A percentile compares a stretch with the other conserved stretches of the same genome.
phyloP scores from a whole-genome alignment of 2,113 vertebrate genomes.

The Sclerurus mexicanus region DNA sequence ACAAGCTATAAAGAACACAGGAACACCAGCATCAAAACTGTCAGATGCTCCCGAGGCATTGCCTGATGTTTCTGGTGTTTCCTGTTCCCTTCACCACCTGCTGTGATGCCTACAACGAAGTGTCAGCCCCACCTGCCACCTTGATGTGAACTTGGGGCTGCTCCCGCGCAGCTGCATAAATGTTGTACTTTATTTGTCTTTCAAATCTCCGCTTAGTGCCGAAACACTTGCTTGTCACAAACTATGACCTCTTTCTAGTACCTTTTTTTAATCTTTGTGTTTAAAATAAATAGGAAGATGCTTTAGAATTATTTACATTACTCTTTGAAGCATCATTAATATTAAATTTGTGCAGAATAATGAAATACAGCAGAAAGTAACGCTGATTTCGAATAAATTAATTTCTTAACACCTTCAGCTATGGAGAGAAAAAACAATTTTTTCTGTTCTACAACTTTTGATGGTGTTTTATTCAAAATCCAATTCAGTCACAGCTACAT shows the following conservation, averaged over 20 bases:
- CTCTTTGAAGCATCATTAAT: background rate
- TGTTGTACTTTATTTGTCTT: background rate
- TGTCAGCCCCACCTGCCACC: accelerated
- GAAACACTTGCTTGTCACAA: background rate
- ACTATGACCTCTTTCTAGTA: background rate
- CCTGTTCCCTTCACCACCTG: background rate
- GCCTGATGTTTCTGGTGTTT: background rate
- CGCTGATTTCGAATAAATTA: background rate
- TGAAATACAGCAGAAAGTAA: background rate
- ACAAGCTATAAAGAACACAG: background rate
- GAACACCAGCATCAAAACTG: background rate
- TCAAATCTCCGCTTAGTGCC: background rate
- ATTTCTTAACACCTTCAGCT: background rate
- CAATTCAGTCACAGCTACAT: background rate
- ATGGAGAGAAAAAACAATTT: background rate
- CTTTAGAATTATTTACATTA: background rate
- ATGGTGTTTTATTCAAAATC: constrained; percentile 4
- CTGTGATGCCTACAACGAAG: accelerated
- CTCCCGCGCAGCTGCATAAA: background rate
- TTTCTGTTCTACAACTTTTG: background rate
- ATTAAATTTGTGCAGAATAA: background rate
- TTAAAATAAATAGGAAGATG: background rate
- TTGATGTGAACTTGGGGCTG: background rate
- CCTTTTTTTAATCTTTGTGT: background rate
- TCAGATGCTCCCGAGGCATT: background rate